Evolutionary conservation across 2,797 vertebrate species (phyloP).

Genomic region (Chelon labrosus): DNA sequence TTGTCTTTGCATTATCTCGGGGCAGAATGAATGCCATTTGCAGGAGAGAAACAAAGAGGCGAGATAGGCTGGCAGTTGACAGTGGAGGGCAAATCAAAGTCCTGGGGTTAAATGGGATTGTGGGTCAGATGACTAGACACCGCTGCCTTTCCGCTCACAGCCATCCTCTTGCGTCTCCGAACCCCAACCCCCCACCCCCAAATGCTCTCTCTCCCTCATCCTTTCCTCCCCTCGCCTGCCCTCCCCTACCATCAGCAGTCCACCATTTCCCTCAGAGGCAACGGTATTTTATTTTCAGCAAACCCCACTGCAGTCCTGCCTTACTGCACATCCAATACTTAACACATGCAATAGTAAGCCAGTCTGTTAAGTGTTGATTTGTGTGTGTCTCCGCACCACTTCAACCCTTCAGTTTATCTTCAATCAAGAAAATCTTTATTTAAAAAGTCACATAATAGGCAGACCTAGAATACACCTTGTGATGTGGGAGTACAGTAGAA

Average conservation of each 20-base stretch:
- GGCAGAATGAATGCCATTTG: constrained; percentile 28
- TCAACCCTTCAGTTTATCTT: constrained; percentile 12
- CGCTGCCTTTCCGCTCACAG: constrained; percentile 57
- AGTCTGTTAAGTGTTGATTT: constrained; percentile 5
- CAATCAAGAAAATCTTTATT: not conserved
- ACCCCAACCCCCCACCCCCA: constrained; percentile 9
- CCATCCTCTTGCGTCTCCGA: constrained; percentile 58
- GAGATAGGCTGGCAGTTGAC: constrained; percentile 54
- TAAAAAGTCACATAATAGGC: not conserved
- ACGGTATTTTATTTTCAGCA: constrained; percentile 61
- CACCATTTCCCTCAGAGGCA: constrained; percentile 70
- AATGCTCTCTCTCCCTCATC: constrained; percentile 20
- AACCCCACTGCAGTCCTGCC: constrained; percentile 39
- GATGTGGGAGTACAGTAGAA: constrained; percentile 31
- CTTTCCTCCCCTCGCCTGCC: constrained; percentile 22
- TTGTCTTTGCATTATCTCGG: constrained; percentile 23
- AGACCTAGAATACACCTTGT: not conserved
- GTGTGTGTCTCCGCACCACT: not conserved
- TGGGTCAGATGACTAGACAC: constrained; percentile 80
- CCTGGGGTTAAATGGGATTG: constrained; percentile 79
- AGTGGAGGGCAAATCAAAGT: constrained; percentile 71
- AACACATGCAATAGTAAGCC: constrained; percentile 11
- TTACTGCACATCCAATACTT: constrained; percentile 30
- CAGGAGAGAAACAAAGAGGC: constrained; percentile 52
- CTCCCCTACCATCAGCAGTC: constrained; percentile 34